phyloP scores from a whole-genome alignment of 2,113 vertebrate species.

The Myocastor coypus region DNA sequence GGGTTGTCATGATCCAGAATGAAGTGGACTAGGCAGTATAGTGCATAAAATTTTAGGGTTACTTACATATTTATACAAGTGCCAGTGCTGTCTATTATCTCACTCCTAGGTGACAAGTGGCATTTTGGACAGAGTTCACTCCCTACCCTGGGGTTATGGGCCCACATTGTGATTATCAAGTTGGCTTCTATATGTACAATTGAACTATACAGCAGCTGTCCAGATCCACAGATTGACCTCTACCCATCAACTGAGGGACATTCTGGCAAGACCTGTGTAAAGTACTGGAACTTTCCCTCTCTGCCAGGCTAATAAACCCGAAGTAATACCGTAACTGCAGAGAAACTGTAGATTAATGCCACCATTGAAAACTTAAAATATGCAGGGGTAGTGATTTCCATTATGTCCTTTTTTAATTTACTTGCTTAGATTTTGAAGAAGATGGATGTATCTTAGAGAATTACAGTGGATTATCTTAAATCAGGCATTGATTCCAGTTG shows the following conservation, averaged over 20 bases:
- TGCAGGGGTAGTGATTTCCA: conserved; percentile 53
- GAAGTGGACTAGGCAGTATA: neutral
- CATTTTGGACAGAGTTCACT: neutral
- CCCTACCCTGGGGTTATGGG: neutral
- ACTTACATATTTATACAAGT: neutral
- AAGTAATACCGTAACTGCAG: neutral
- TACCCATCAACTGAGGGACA: neutral
- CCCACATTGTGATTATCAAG: neutral
- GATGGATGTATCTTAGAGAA: conserved; percentile 58
- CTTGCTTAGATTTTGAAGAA: conserved; percentile 48
- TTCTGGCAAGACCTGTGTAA: neutral
- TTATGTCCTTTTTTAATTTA: conserved; percentile 57
- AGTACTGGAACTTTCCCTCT: neutral
- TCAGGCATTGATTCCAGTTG: conserved; percentile 66
- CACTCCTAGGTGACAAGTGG: neutral
- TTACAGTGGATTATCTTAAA: conserved; percentile 62
- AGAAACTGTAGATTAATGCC: conserved; percentile 34
- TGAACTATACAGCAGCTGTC: neutral
- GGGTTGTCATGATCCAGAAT: neutral
- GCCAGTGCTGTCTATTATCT: neutral
- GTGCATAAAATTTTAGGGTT: neutral
- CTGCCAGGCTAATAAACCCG: neutral
- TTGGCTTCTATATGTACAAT: neutral
- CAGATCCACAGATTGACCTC: neutral
- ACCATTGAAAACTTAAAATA: conserved; percentile 63